A percentile compares a stretch with the other conserved stretches of the same genome.
Evolutionary conservation across 1,140 invertebrate species (phyloP).

Genomic region (Drosophila triauraria): DNA sequence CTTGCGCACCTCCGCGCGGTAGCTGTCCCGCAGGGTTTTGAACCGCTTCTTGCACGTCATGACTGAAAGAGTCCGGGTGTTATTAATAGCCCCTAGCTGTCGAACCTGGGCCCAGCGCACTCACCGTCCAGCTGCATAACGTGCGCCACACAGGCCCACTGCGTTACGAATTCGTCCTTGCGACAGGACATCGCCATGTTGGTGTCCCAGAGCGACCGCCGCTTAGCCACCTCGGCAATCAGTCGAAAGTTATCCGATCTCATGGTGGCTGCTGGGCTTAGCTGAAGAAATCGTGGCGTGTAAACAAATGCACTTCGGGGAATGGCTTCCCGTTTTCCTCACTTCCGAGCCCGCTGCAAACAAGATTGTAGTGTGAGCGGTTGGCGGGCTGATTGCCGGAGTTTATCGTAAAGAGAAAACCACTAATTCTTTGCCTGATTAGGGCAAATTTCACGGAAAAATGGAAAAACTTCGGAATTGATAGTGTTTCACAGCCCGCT

Average conservation of each 20-base stretch:
- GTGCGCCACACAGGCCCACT: conserved; percentile 53
- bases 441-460: background rate
- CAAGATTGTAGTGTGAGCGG: background rate
- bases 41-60: conserved; percentile 58
- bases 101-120: background rate
- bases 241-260: conserved; percentile 62
- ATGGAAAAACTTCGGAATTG: background rate
- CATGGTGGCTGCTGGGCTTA: conserved; percentile 21
- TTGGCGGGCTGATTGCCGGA: background rate
- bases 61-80: conserved; percentile 29
- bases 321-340: background rate
- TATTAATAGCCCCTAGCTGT: conserved; percentile 18
- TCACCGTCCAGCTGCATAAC: conserved; percentile 56
- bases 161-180: conserved; percentile 46
- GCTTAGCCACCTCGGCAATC: conserved; percentile 53
- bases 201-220: conserved; percentile 63
- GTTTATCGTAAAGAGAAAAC: background rate
- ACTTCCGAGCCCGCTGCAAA: background rate
- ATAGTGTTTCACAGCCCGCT: conserved; percentile 3
- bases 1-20: conserved; percentile 66
- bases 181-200: conserved; percentile 41
- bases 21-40: conserved; percentile 60
- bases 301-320: conserved; percentile 39
- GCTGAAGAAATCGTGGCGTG: conserved; percentile 25
- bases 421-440: background rate